A percentile compares a stretch with the other conserved stretches of the same genome.
Evolutionary conservation across 2,113 vertebrate genomes (phyloP).

Genomic region (Daphoenositta chrysoptera): DNA sequence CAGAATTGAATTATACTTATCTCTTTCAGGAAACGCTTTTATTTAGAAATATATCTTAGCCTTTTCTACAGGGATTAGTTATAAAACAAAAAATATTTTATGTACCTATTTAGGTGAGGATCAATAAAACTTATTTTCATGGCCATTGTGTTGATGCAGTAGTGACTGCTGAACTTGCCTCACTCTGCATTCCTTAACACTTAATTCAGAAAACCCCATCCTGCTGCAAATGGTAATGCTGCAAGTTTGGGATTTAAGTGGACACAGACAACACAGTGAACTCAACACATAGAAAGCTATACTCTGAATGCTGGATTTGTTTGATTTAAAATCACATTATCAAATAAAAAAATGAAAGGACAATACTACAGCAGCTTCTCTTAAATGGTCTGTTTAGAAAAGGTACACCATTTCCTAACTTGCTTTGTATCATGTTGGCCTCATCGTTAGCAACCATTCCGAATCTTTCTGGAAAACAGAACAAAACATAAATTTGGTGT

Average conservation of each 20-base stretch:
- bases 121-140: constrained; percentile 1
- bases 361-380: not conserved
- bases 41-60: not conserved
- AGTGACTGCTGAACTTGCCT: not conserved
- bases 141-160: not conserved
- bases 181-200: not conserved
- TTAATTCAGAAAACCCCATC: not conserved
- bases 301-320: not conserved
- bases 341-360: not conserved
- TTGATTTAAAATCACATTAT: not conserved
- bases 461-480: not conserved
- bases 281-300: not conserved
- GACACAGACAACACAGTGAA: not conserved
- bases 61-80: not conserved
- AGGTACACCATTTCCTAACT: not conserved
- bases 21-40: not conserved
- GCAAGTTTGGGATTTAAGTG: not conserved
- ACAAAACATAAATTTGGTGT: not conserved
- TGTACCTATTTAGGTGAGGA: not conserved
- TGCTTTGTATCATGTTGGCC: not conserved
- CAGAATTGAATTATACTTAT: not conserved
- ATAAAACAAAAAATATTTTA: not conserved
- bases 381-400: not conserved
- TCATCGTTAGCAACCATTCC: not conserved
- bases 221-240: not conserved